Percentiles rank a stretch among this genome's conserved stretches.
Evolutionary conservation across 2,888 invertebrate genomes (phyloP).

Genomic region (Agonopterix alstromeriana): DNA sequence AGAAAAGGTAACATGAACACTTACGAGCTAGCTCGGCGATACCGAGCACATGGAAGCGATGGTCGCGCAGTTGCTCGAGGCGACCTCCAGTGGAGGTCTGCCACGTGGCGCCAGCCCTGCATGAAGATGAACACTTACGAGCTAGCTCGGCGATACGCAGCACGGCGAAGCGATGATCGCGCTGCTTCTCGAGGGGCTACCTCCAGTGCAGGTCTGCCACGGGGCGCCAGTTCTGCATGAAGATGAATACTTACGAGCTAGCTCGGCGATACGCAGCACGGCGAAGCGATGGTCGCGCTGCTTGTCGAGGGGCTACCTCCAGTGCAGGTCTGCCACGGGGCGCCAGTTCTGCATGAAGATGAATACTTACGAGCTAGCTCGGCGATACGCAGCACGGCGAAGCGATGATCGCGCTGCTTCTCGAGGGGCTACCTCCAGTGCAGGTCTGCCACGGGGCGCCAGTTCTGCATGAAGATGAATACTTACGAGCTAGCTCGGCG

Average conservation of each 20-base stretch:
- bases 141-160: slow-evolving; percentile 86
- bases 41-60: slow-evolving; percentile 87
- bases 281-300: slow-evolving; percentile 87
- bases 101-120: slow-evolving; percentile 75
- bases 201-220: no score
- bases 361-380: slow-evolving; percentile 77
- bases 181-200: slow-evolving; percentile 83
- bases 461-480: background rate
- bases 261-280: slow-evolving; percentile 85
- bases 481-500: slow-evolving; percentile 80
- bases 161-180: slow-evolving; percentile 88
- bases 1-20: slow-evolving; percentile 16
- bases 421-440: slow-evolving; percentile 86
- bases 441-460: no score
- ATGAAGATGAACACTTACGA: slow-evolving; percentile 37
- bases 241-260: slow-evolving; percentile 63
- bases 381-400: slow-evolving; percentile 86
- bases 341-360: no score
- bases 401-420: slow-evolving; percentile 87
- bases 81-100: slow-evolving; percentile 81
- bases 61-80: slow-evolving; percentile 87
- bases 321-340: no score
- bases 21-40: slow-evolving; percentile 82
- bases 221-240: no score
- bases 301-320: slow-evolving; percentile 81